These are phyloP conservation scores for Panurus biarmicus DNA, from an alignment of 2,113 vertebrate genomes.

Conservation along the genomic window DNA sequence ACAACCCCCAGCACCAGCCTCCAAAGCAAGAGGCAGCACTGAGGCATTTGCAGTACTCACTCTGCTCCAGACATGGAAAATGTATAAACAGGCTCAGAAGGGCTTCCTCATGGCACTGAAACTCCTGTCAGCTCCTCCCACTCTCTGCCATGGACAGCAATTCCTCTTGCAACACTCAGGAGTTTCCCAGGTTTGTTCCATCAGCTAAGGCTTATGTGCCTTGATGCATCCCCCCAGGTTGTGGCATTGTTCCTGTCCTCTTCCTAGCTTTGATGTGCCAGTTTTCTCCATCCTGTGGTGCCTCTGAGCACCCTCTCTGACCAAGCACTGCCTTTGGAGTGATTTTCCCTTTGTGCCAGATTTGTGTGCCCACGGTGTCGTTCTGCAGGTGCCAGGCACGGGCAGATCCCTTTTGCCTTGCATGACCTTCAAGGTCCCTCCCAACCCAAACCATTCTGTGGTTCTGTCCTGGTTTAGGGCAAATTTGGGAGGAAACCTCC, in stretches of 20 bases:
- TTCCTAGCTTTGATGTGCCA: background rate
- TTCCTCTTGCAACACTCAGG: background rate
- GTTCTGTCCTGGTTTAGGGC: no score
- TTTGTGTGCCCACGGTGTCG: rapidly evolving
- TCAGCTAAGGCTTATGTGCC: background rate
- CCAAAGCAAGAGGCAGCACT: background rate
- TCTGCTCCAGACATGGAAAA: background rate
- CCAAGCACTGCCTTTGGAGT: background rate
- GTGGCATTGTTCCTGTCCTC: background rate
- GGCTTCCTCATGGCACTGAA: background rate
- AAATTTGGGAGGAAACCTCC: no score
- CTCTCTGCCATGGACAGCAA: background rate
- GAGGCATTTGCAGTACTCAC: background rate
- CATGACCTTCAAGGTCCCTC: background rate
- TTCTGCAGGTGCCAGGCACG: background rate
- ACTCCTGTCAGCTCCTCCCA: background rate
- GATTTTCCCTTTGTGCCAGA: background rate
- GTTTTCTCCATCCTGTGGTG: background rate
- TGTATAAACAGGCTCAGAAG: background rate
- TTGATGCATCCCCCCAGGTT: background rate
- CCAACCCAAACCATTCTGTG: background rate
- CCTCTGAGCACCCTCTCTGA: background rate
- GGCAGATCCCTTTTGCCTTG: background rate
- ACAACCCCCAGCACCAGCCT: background rate
- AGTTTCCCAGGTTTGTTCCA: background rate